Evolutionary conservation across 2,797 vertebrate genomes (phyloP).

Genomic region (Semaprochilodus insignis): DNA sequence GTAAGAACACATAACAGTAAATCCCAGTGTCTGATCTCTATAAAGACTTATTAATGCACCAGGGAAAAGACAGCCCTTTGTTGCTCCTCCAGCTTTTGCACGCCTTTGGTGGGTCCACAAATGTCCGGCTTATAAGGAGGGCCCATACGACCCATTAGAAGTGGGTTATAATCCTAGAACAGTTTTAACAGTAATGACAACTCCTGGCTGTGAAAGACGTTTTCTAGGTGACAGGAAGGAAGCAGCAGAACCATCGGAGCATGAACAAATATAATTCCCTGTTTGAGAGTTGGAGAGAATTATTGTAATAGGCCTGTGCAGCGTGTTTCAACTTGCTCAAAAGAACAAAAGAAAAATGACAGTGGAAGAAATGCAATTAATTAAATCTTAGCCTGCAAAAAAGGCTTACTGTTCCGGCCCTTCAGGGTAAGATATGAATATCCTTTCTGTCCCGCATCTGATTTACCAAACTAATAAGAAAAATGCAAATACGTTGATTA

Average conservation of each 20-base stretch:
- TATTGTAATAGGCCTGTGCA: not conserved
- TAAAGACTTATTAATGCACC: not conserved
- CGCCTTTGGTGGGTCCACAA: not conserved
- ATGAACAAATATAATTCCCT: conserved; percentile 23
- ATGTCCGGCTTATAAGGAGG: not conserved
- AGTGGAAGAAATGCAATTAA: conserved; percentile 11
- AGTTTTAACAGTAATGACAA: conserved; percentile 1
- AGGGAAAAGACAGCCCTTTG: not conserved
- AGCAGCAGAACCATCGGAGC: conserved; percentile 12
- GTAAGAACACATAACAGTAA: not conserved
- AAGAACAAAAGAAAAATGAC: conserved; percentile 21
- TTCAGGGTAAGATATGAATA: conserved; percentile 10
- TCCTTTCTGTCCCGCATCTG: not conserved
- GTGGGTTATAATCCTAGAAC: not conserved
- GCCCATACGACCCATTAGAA: not conserved
- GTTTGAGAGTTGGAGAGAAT: conserved; percentile 13
- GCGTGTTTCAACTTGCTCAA: not conserved
- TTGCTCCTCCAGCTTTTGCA: not conserved
- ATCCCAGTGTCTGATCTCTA: not conserved
- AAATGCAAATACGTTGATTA: conserved; percentile 1
- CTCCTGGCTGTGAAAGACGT: not conserved
- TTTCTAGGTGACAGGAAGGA: conserved; percentile 3
- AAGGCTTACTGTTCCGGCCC: not conserved
- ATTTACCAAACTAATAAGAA: conserved; percentile 27
- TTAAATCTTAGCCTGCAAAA: conserved; percentile 21